Percentiles rank a stretch among this genome's conserved stretches.
phyloP scores from a whole-genome alignment of 2,888 invertebrate species.

The Sinohyriopsis cumingii region DNA sequence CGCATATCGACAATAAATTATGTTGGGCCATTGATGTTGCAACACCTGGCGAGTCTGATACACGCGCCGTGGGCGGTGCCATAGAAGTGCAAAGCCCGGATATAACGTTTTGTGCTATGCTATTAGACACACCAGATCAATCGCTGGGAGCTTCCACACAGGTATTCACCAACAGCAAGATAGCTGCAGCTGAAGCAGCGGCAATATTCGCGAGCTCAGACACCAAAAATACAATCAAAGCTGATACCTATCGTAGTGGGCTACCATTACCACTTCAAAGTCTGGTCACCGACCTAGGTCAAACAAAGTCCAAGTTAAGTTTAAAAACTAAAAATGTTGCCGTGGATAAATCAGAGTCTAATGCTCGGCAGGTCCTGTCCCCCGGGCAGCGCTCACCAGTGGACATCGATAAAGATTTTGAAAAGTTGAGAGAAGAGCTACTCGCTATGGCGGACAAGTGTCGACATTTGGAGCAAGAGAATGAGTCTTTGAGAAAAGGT shows the following conservation, averaged over 20 bases:
- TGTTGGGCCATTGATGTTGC: conserved; percentile 21
- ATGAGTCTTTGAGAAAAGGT: conserved; percentile 63
- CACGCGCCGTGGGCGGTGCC: conserved; percentile 24
- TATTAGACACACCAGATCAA: too few relatives aligned
- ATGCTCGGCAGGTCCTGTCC: too few relatives aligned
- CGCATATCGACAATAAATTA: conserved; percentile 29
- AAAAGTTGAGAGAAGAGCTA: conserved; percentile 73
- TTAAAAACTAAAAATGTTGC: neutral
- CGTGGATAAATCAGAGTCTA: too few relatives aligned
- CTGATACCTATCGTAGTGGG: too few relatives aligned
- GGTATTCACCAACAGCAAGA: conserved; percentile 39
- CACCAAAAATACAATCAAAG: too few relatives aligned
- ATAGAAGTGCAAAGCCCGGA: conserved; percentile 4
- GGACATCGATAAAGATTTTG: conserved; percentile 77
- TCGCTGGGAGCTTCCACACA: conserved; percentile 15
- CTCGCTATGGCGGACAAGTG: conserved; percentile 51
- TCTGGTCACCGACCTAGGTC: neutral
- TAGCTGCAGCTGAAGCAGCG: conserved; percentile 32
- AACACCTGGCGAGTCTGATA: conserved; percentile 15
- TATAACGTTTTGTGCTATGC: neutral
- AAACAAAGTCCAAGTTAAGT: conserved; percentile 2
- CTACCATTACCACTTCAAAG: too few relatives aligned
- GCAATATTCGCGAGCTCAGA: too few relatives aligned
- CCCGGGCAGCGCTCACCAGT: too few relatives aligned
- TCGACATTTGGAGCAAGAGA: conserved; percentile 44